Conservation (phyloP, 2,888 invertebrate genomes). For the Odontocerum albicorne region DNA sequence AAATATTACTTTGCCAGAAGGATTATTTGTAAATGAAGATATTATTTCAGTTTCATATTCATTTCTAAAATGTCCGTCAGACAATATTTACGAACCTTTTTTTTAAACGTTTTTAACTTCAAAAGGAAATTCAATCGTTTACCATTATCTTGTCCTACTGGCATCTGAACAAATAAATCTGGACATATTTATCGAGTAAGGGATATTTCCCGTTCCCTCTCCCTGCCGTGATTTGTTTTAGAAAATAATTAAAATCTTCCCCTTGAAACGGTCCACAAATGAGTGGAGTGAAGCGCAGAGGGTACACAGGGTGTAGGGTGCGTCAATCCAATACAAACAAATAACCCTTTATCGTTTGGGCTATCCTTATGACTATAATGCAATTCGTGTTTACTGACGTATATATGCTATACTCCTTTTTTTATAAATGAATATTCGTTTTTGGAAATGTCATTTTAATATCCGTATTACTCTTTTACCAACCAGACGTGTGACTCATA, state of each 20-base stretch:
- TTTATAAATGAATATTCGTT: neutral
- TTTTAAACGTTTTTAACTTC: no score
- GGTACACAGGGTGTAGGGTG: constrained; percentile 22
- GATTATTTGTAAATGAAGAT: no score
- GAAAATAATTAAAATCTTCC: constrained; percentile 37
- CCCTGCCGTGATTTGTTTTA: constrained; percentile 34
- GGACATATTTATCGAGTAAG: constrained; percentile 30
- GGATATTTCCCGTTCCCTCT: constrained; percentile 7
- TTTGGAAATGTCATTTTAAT: neutral
- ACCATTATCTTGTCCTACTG: constrained; percentile 1
- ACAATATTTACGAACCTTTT: no score
- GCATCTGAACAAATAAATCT: constrained; percentile 32
- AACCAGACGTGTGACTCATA: no score
- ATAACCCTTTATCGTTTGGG: constrained; percentile 33
- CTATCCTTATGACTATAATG: constrained; percentile 31
- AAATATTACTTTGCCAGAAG: no score
- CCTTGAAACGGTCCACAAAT: constrained; percentile 31
- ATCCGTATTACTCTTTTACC: no score
- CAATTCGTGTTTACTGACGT: constrained; percentile 20
- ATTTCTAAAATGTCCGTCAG: no score
- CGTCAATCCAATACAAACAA: constrained; percentile 25
- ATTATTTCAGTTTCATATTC: no score
- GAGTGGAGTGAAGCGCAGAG: no score
- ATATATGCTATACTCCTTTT: neutral
- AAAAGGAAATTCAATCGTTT: constrained; percentile 2